Conservation (phyloP, 2,113 vertebrate species). For the Gila orcuttii region DNA sequence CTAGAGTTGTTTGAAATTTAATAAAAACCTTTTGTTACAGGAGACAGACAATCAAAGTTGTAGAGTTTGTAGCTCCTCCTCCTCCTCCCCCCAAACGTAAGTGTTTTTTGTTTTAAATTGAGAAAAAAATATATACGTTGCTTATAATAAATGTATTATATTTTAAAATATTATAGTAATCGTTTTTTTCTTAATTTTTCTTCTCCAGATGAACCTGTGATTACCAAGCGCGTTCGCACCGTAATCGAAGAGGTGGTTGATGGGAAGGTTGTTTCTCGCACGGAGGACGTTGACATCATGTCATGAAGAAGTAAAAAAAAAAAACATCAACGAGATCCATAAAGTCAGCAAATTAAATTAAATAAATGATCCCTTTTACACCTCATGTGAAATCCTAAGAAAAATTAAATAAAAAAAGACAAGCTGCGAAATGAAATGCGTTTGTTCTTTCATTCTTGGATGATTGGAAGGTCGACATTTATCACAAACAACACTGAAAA, state of each 20-base stretch:
- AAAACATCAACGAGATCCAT: neutral
- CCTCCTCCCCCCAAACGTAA: conserved; percentile 60
- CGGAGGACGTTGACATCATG: conserved; percentile 62
- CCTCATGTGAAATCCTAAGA: neutral
- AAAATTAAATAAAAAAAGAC: conserved; percentile 17
- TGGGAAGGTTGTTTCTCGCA: conserved; percentile 78
- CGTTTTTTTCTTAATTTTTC: neutral
- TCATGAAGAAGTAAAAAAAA: conserved; percentile 44
- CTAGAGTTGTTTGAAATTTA: neutral
- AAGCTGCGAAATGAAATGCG: conserved; percentile 16
- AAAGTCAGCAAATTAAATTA: neutral
- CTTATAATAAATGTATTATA: neutral
- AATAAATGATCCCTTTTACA: neutral
- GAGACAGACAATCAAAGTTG: conserved; percentile 40
- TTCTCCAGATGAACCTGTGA: conserved; percentile 65
- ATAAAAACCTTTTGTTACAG: conserved; percentile 25
- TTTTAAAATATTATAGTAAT: too few relatives aligned
- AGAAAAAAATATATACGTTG: neutral
- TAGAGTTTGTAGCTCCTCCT: conserved; percentile 38
- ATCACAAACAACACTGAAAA: conserved; percentile 27
- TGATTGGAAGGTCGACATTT: neutral
- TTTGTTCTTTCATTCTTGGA: neutral
- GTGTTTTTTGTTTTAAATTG: conserved; percentile 42
- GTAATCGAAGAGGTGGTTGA: conserved; percentile 80
- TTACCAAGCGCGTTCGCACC: conserved; percentile 75